phyloP scores from a whole-genome alignment of 2,888 invertebrate genomes.

The Halocaridina rubra region DNA sequence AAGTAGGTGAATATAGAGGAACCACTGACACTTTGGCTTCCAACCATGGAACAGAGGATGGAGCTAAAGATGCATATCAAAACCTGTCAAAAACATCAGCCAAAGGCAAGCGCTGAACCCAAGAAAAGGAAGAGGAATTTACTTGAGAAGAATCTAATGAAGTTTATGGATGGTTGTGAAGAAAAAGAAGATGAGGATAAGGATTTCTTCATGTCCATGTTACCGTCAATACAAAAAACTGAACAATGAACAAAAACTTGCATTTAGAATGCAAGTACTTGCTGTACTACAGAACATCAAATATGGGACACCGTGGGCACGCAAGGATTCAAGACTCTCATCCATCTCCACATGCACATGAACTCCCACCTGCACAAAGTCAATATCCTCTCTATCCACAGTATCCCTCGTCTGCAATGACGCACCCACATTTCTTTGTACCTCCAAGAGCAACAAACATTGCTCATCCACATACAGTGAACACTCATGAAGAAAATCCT shows the following conservation, averaged over 20 bases:
- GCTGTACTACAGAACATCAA: not conserved
- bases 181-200: slow-evolving; percentile 3
- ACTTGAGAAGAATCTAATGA: slow-evolving; percentile 2
- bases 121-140: not conserved
- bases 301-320: not conserved
- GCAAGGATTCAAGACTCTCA: not conserved
- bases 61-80: not conserved
- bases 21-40: not conserved
- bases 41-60: not conserved
- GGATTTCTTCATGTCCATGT: slow-evolving; percentile 12
- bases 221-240: not conserved
- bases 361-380: not conserved
- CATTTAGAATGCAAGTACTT: slow-evolving; percentile 16
- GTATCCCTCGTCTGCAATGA: not conserved
- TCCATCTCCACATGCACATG: not conserved
- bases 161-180: not conserved
- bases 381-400: not conserved
- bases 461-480: not conserved
- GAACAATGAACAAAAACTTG: not conserved
- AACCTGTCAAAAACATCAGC: not conserved
- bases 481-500: not conserved
- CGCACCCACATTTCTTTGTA: not conserved
- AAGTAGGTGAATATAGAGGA: not conserved
- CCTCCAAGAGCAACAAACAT: not conserved
- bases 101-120: not conserved